Percentiles rank a stretch among this genome's conserved stretches.
Conservation (phyloP, 1,140 invertebrate genomes). For the Drosophila truncata region DNA sequence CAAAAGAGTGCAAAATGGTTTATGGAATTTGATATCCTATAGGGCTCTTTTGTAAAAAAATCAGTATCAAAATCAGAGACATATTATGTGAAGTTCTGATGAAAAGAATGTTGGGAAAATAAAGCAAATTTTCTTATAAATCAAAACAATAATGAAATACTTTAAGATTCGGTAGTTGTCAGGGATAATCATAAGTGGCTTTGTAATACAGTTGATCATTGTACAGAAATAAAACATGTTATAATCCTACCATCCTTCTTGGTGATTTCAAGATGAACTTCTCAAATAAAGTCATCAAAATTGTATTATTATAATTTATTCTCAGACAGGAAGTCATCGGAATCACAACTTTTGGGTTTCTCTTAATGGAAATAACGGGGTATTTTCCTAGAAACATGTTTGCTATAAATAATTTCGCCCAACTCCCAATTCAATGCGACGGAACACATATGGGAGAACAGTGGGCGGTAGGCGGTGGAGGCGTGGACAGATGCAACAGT, state of each 20-base stretch:
- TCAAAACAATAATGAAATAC: too few relatives aligned
- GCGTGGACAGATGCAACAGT: slow-evolving; percentile 56
- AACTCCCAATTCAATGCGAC: slow-evolving; percentile 16
- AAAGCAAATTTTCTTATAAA: background rate
- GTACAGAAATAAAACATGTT: background rate
- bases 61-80: background rate
- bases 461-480: background rate
- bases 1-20: slow-evolving; percentile 6
- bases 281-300: background rate
- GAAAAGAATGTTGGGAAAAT: background rate
- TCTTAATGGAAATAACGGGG: slow-evolving; percentile 15
- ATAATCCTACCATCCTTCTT: background rate
- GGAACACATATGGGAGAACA: background rate
- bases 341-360: too few relatives aligned
- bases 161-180: background rate
- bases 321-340: background rate
- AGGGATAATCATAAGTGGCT: background rate
- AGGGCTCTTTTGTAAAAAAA: background rate
- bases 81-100: background rate
- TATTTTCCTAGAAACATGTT: slow-evolving; percentile 15
- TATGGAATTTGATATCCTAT: background rate
- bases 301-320: too few relatives aligned
- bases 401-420: slow-evolving; percentile 41
- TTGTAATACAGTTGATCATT: too few relatives aligned
- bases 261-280: background rate